These are phyloP conservation scores for Carcharodon carcharias DNA, from an alignment of 2,797 vertebrate genomes.

Conservation along the genomic window DNA sequence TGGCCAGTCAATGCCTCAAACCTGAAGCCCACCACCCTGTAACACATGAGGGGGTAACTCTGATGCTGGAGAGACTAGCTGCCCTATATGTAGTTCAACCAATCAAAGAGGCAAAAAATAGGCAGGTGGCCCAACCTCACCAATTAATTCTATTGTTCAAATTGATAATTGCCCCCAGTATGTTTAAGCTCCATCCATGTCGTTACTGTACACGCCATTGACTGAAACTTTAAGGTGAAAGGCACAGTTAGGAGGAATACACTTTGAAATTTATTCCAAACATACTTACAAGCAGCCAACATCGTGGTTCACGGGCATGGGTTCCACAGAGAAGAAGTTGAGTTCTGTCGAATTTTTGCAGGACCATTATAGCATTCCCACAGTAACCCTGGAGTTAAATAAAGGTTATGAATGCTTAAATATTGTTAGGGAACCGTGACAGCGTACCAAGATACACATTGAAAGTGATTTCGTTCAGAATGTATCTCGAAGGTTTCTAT, in stretches of 20 bases:
- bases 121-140: neutral
- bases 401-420: neutral
- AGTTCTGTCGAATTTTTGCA: neutral
- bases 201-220: neutral
- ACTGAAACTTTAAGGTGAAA: neutral
- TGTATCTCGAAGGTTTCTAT: neutral
- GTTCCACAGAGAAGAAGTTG: neutral
- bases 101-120: no score
- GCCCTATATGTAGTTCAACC: neutral
- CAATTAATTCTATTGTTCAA: neutral
- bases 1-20: no score
- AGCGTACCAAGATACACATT: neutral
- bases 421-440: no score
- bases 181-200: neutral
- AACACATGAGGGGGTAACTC: no score
- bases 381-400: neutral
- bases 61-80: neutral
- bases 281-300: conserved; percentile 6
- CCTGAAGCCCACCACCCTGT: no score
- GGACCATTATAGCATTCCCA: neutral
- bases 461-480: neutral
- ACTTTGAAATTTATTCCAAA: neutral
- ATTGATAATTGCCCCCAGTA: neutral
- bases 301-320: neutral
- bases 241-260: neutral